These are phyloP conservation scores for Oriolus oriolus DNA, from an alignment of 2,113 vertebrate genomes.

Conservation along the genomic window DNA sequence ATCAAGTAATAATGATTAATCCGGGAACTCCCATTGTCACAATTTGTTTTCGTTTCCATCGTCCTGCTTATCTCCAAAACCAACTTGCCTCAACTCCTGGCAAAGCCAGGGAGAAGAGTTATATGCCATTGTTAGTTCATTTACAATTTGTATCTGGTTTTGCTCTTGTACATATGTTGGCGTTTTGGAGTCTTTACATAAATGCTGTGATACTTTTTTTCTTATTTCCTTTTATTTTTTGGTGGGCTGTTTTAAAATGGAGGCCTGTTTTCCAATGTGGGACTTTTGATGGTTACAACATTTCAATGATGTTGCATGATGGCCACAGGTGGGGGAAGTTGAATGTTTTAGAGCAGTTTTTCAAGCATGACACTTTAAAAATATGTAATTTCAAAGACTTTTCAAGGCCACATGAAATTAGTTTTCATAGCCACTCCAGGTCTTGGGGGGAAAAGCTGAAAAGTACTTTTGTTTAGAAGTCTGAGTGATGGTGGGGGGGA, in stretches of 20 bases:
- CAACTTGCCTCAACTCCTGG: constrained; percentile 64
- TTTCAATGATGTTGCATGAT: constrained; percentile 48
- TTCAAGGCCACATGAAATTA: constrained; percentile 67
- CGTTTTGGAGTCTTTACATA: constrained; percentile 72
- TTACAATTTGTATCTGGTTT: constrained; percentile 64
- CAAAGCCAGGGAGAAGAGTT: constrained; percentile 54
- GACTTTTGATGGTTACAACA: constrained; percentile 61
- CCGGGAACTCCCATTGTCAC: constrained; percentile 65
- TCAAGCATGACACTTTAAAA: constrained; percentile 73
- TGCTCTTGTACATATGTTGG: constrained; percentile 76
- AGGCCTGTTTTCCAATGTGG: constrained; percentile 68
- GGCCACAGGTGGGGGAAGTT: constrained; percentile 65
- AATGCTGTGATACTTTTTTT: constrained; percentile 64
- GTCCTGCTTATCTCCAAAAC: constrained; percentile 62
- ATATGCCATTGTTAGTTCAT: constrained; percentile 58
- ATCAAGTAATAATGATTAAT: constrained; percentile 66
- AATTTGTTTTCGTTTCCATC: constrained; percentile 63
- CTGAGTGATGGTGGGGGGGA: constrained; percentile 76
- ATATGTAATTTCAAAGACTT: constrained; percentile 68
- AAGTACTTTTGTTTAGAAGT: constrained; percentile 79
- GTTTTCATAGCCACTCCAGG: constrained; percentile 74
- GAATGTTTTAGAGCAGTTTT: constrained; percentile 69
- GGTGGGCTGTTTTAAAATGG: constrained; percentile 72
- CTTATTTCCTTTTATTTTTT: constrained; percentile 46
- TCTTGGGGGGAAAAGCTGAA: constrained; percentile 71